Percentiles rank a stretch among this genome's conserved stretches.
These are phyloP conservation scores for Drusus annulatus DNA, from an alignment of 1,140 invertebrate genomes.

Conservation along the genomic window DNA sequence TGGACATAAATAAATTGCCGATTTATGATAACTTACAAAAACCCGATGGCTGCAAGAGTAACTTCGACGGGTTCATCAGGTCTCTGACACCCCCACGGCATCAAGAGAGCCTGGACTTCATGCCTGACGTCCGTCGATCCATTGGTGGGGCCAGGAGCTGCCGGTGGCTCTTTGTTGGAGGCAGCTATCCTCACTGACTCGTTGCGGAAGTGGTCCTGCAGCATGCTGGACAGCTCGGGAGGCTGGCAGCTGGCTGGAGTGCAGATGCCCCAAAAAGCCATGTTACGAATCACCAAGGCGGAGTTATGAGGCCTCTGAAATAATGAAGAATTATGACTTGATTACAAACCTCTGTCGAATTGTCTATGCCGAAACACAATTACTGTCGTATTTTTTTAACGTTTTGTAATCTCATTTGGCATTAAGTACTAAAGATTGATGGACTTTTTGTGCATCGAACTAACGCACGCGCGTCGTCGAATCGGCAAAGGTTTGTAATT, in stretches of 20 bases:
- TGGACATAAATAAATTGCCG: too few species aligned
- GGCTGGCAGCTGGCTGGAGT: constrained; percentile 4
- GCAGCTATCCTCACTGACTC: neutral
- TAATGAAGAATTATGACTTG: too few species aligned
- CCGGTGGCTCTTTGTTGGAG: too few species aligned
- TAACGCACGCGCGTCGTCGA: too few species aligned
- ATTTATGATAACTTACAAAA: constrained; percentile 11
- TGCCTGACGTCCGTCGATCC: neutral
- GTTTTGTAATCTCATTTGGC: too few species aligned
- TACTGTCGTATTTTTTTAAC: too few species aligned
- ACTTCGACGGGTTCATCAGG: neutral
- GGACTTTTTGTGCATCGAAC: too few species aligned
- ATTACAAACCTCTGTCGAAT: too few species aligned
- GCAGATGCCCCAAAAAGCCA: constrained; percentile 17
- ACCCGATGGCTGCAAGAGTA: neutral
- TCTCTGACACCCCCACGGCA: neutral
- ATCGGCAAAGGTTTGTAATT: too few species aligned
- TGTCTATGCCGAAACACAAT: too few species aligned
- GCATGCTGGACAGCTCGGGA: neutral
- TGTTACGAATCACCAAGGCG: neutral
- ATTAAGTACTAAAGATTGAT: too few species aligned
- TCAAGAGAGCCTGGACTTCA: constrained; percentile 1
- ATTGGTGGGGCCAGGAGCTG: too few species aligned
- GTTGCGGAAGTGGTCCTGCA: constrained; percentile 7
- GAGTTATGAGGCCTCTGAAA: constrained; percentile 1